phyloP scores from a whole-genome alignment of 1,140 invertebrate genomes.

The Megalopta genalis region DNA sequence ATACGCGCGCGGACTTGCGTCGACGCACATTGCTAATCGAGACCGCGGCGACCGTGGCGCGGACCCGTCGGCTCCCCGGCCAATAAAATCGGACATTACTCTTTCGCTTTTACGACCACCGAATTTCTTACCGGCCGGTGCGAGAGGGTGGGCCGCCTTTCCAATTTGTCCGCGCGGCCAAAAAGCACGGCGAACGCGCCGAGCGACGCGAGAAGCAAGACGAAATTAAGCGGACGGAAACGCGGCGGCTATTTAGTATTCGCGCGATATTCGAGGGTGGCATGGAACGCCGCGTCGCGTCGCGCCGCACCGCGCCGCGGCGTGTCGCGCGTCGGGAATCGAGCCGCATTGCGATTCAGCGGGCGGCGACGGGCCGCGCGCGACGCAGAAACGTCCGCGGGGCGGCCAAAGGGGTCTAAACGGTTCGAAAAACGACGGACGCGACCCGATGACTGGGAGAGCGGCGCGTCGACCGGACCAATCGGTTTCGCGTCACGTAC shows the following conservation, averaged over 20 bases:
- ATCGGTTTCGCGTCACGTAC: constrained; percentile 43
- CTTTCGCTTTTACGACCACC: too few relatives aligned
- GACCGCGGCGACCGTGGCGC: too few relatives aligned
- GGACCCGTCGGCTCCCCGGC: too few relatives aligned
- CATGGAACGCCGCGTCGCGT: background rate
- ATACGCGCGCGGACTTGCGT: too few relatives aligned
- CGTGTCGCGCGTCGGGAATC: background rate
- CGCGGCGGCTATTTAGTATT: background rate
- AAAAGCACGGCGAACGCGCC: background rate
- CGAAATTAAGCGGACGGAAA: background rate
- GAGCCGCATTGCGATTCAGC: constrained; percentile 15
- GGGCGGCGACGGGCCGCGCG: background rate
- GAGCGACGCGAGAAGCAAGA: background rate
- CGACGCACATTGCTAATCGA: too few relatives aligned
- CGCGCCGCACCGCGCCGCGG: too few relatives aligned
- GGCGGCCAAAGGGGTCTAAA: constrained; percentile 26
- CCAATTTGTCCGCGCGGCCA: too few relatives aligned
- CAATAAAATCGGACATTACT: too few relatives aligned
- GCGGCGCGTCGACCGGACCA: background rate
- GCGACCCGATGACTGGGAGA: background rate
- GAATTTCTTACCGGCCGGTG: too few relatives aligned
- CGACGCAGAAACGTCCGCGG: background rate
- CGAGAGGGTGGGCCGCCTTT: too few relatives aligned
- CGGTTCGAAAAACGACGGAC: constrained; percentile 26
- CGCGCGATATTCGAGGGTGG: background rate